Base-by-base conservation (phyloP, 2,797 vertebrate species). In the Sparidentex hasta region DNA sequence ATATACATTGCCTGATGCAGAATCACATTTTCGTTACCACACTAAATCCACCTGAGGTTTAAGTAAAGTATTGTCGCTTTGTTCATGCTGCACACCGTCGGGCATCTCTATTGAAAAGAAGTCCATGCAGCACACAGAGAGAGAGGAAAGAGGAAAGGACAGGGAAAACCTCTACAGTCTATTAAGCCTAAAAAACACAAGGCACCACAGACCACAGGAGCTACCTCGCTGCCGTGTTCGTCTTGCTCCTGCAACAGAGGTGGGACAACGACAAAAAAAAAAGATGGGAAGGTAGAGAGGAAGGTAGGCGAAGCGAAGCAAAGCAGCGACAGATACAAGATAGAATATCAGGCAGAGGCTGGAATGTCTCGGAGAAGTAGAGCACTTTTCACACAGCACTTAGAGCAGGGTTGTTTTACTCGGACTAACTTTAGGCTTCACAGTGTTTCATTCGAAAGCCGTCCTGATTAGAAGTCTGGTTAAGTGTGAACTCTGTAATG, bases 161-260 rank as follows among this genome's bases (percentile, higher is more conserved):
- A 55, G 41, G 2, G 38, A 55, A 43, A 52, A 38, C 27, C 29
- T 65, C 29, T 66, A 27, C 68, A 65, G 23, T 65, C 50, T 43
- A 54, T 8, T 29, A 54, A 57, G 52, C 54, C 59, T 74, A 64
- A 52, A 87, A 80, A 57, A 70, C 4, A 73, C 51, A 64, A 56
- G 58, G 82, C 2, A 1, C 52, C 33, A 79, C 38, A 85, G 75
- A 80, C 72, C n/a, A 84, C 54, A 63, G 70, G 59, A 68, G 75
- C 83, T 76, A 90, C 84, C 77, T 92, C 90, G 79, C 71, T 65
- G 84, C 65, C 46, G 63, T 73, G 62, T 57, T 88, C 63, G 11
- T 89, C 88, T 82, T 82, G 85, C 71, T 88, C 94, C 95, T 95
- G 94, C 57, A 92, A 93, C 18, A 86, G 81, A 91, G 41, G 52